Percentiles rank a stretch among this genome's conserved stretches.
These are phyloP conservation scores for Rhaphigaster nebulosa DNA, from an alignment of 2,888 invertebrate genomes.

Conservation along the genomic window DNA sequence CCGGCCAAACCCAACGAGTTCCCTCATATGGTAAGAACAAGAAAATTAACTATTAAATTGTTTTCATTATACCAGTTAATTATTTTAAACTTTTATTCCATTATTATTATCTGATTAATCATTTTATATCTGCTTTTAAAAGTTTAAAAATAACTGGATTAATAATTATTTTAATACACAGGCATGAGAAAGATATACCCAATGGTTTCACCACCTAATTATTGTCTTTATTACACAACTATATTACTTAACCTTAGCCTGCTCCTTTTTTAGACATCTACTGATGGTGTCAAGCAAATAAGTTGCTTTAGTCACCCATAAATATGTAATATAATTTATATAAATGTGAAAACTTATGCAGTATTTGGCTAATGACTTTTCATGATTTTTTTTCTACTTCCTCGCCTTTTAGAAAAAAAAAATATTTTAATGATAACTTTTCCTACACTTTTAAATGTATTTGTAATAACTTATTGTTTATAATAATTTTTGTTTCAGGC, in stretches of 20 bases:
- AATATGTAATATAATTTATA: too few relatives aligned
- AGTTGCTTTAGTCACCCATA: too few relatives aligned
- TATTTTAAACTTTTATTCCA: not conserved
- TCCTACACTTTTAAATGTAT: not conserved
- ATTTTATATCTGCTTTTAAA: not conserved
- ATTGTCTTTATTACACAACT: too few relatives aligned
- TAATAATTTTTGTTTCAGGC: slow-evolving; percentile 68
- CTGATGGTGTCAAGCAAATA: too few relatives aligned
- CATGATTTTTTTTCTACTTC: too few relatives aligned
- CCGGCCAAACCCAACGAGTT: slow-evolving; percentile 62
- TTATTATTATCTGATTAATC: not conserved
- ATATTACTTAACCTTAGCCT: too few relatives aligned
- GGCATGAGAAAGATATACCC: not conserved
- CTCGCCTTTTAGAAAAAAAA: too few relatives aligned
- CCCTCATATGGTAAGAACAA: slow-evolving; percentile 63
- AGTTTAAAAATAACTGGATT: not conserved
- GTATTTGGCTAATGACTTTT: too few relatives aligned
- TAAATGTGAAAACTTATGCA: too few relatives aligned
- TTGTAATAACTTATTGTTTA: not conserved
- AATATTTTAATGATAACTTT: too few relatives aligned
- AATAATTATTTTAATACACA: not conserved
- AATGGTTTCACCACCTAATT: not conserved
- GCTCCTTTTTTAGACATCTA: too few relatives aligned
- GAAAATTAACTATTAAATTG: not conserved
- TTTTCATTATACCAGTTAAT: not conserved